Evolutionary conservation across 1,140 invertebrate species (phyloP).

Genomic region (Bombus fervidus): DNA sequence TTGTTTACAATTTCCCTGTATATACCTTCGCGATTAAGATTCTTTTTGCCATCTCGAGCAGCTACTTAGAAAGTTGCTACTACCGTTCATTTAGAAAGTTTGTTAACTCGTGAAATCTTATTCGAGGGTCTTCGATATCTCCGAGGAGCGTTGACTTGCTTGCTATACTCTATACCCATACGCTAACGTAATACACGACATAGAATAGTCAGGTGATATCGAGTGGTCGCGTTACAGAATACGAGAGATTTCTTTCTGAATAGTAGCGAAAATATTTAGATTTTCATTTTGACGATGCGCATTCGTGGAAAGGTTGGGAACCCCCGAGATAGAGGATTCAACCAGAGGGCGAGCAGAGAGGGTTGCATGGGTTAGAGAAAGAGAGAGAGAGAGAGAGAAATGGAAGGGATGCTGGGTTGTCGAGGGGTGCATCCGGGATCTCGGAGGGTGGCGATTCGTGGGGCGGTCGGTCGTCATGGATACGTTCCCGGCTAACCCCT

Average conservation of each 20-base stretch:
- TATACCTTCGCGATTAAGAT: too few species aligned
- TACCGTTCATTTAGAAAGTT: too few species aligned
- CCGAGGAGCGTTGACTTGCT: too few species aligned
- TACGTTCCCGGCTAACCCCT: slow-evolving; percentile 77
- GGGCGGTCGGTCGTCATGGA: slow-evolving; percentile 82
- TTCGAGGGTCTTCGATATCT: too few species aligned
- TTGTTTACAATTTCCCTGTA: too few species aligned
- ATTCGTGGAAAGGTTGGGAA: neutral
- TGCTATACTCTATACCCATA: too few species aligned
- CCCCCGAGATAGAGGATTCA: neutral
- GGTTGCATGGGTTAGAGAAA: neutral
- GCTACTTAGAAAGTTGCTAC: too few species aligned
- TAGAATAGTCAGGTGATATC: too few species aligned
- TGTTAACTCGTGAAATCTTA: too few species aligned
- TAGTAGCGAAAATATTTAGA: neutral
- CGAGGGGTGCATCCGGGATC: slow-evolving; percentile 77
- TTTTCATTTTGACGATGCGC: neutral
- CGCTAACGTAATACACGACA: too few species aligned
- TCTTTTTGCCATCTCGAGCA: too few species aligned
- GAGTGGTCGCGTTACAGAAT: too few species aligned
- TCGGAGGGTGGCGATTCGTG: slow-evolving; percentile 74
- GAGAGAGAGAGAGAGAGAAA: slow-evolving; percentile 1
- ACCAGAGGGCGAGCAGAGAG: slow-evolving; percentile 32
- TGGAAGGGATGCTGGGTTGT: slow-evolving; percentile 66
- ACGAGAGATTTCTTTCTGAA: neutral